phyloP scores from a whole-genome alignment of 2,888 invertebrate species.

The Archips crataeganus region DNA sequence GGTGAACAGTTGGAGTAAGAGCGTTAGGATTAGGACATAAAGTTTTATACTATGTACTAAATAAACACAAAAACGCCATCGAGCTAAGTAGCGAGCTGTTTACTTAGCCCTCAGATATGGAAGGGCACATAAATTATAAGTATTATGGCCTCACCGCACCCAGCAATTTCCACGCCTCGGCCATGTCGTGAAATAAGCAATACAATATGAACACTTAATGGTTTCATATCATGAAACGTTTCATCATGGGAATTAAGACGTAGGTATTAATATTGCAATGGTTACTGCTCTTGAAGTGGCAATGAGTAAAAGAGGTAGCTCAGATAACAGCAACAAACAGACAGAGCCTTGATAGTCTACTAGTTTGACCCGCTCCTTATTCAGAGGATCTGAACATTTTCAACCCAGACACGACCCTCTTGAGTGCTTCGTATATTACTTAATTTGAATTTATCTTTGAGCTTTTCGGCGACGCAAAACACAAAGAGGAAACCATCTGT shows the following conservation, averaged over 20 bases:
- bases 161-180: slow-evolving; percentile 48
- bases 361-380: no score
- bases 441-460: no score
- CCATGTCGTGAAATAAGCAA: slow-evolving; percentile 42
- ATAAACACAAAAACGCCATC: slow-evolving; percentile 34
- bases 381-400: no score
- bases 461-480: no score
- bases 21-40: not conserved
- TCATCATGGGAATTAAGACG: slow-evolving; percentile 44
- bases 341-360: no score
- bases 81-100: slow-evolving; percentile 27
- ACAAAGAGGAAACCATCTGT: no score
- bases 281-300: not conserved
- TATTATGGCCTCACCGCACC: slow-evolving; percentile 53
- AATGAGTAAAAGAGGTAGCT: no score
- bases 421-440: no score
- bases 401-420: no score
- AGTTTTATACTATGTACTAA: not conserved
- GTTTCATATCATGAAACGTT: slow-evolving; percentile 52
- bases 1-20: not conserved
- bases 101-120: slow-evolving; percentile 38
- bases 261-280: slow-evolving; percentile 18
- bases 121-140: slow-evolving; percentile 44
- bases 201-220: slow-evolving; percentile 53
- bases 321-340: no score